A percentile compares a stretch with the other conserved stretches of the same genome.
Conservation (phyloP, 2,888 invertebrate genomes). For the Criorhina ranunculi region DNA sequence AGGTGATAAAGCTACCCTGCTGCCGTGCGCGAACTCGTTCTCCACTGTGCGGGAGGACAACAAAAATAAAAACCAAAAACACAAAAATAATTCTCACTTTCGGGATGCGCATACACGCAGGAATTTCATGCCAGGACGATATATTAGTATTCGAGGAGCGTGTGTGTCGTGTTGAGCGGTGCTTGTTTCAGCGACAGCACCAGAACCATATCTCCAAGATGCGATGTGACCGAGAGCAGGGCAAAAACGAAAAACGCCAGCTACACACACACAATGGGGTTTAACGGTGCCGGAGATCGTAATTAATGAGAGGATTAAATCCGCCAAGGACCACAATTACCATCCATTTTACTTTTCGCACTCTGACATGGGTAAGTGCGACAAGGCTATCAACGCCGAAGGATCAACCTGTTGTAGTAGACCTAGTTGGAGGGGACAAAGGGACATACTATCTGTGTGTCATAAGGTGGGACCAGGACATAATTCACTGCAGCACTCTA, state of each 20-base stretch:
- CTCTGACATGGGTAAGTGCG: conserved; percentile 54
- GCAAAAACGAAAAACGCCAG: not conserved
- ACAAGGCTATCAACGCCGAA: conserved; percentile 57
- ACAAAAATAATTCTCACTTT: conserved; percentile 74
- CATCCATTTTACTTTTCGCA: conserved; percentile 72
- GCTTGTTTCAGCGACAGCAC: conserved; percentile 41
- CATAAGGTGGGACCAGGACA: conserved; percentile 33
- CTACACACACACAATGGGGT: conserved; percentile 21
- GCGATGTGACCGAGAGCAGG: conserved; percentile 29
- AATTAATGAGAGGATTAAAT: conserved; percentile 74
- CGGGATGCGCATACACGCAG: conserved; percentile 60
- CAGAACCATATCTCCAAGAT: conserved; percentile 21
- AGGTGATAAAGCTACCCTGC: conserved; percentile 55
- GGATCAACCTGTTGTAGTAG: conserved; percentile 73
- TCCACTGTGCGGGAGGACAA: conserved; percentile 30
- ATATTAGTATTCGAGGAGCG: conserved; percentile 64
- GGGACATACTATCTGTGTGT: conserved; percentile 24
- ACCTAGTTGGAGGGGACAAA: not conserved
- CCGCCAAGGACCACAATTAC: conserved; percentile 73
- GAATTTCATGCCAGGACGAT: conserved; percentile 45
- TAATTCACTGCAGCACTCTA: conserved; percentile 12
- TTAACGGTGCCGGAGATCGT: conserved; percentile 47
- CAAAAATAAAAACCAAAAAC: too few species aligned
- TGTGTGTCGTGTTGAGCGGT: conserved; percentile 42
- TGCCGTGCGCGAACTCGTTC: conserved; percentile 9